These are phyloP conservation scores for Lynx canadensis DNA, from an alignment of 2,113 vertebrate species.

Conservation along the genomic window DNA sequence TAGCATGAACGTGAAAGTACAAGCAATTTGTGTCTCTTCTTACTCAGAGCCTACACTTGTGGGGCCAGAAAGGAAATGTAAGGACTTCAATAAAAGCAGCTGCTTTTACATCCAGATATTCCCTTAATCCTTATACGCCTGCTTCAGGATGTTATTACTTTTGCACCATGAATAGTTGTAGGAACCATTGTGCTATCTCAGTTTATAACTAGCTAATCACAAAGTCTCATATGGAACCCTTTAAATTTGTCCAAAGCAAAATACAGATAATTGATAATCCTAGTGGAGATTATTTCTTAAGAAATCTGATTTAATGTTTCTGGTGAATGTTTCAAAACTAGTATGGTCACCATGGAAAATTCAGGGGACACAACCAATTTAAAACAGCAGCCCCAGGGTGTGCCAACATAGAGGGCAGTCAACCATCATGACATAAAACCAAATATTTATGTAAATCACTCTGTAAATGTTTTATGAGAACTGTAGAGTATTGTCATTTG, in stretches of 20 bases:
- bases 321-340: background rate
- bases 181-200: background rate
- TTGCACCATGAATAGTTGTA: background rate
- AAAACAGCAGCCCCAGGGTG: background rate
- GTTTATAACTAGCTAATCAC: background rate
- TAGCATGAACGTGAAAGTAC: background rate
- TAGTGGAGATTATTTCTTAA: background rate
- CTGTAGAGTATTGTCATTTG: background rate
- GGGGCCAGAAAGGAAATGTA: background rate
- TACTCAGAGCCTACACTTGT: background rate
- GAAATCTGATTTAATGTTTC: background rate
- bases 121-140: background rate
- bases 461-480: background rate
- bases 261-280: background rate
- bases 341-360: background rate
- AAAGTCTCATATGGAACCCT: background rate
- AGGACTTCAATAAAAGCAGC: background rate
- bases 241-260: background rate
- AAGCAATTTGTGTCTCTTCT: background rate
- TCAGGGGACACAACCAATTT: background rate
- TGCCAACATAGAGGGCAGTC: background rate
- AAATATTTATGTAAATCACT: background rate
- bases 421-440: background rate
- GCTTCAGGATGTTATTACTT: background rate
- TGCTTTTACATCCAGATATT: background rate